phyloP scores from a whole-genome alignment of 2,113 vertebrate genomes.

The Mohoua ochrocephala region DNA sequence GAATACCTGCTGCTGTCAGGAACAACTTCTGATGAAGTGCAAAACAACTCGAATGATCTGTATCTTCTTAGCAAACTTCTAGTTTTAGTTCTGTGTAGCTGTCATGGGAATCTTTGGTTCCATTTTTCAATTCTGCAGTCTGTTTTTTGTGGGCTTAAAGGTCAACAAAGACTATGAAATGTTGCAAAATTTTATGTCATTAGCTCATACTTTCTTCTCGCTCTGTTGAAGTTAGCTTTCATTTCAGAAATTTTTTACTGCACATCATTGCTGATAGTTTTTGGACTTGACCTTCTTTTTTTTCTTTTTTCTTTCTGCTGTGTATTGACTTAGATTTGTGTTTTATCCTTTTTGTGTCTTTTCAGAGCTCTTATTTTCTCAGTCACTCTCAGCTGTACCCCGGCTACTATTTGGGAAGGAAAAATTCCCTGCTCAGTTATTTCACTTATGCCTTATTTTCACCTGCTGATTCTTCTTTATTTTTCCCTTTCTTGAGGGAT shows the following conservation, averaged over 20 bases:
- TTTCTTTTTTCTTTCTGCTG: neutral
- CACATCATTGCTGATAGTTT: neutral
- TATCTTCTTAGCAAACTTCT: neutral
- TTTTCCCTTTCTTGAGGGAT: neutral
- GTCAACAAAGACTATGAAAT: neutral
- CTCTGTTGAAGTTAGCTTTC: neutral
- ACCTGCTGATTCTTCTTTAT: neutral
- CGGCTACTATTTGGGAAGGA: neutral
- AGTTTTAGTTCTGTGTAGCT: neutral
- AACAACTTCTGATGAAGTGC: neutral
- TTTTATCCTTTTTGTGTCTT: neutral
- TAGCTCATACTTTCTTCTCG: neutral
- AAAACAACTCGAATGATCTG: neutral
- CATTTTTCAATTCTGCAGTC: neutral
- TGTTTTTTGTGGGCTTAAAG: neutral
- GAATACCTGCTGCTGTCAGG: neutral
- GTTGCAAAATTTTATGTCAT: neutral
- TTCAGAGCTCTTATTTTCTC: neutral
- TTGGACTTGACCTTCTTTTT: neutral
- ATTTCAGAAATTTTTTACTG: neutral
- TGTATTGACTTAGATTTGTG: neutral
- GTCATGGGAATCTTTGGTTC: neutral
- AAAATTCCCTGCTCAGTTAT: neutral
- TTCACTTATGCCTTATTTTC: neutral
- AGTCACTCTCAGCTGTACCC: neutral